These are phyloP conservation scores for Gopherus evgoodei DNA, from an alignment of 2,113 vertebrate species.

Conservation along the genomic window DNA sequence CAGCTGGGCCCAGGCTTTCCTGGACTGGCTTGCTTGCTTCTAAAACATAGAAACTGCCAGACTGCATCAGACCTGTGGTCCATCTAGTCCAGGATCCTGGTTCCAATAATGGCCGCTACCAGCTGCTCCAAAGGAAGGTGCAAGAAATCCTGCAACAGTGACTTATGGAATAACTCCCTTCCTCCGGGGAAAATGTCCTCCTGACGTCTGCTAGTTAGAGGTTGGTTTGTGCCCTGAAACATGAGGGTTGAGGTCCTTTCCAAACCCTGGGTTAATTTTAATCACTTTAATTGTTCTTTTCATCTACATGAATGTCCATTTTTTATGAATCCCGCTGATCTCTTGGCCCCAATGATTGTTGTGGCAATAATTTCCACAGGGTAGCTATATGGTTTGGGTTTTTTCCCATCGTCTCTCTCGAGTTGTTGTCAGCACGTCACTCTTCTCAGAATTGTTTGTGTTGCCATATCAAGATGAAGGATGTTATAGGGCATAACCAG, in stretches of 20 bases:
- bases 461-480: too few species aligned
- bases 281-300: background rate
- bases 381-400: background rate
- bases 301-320: background rate
- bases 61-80: background rate
- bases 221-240: too few species aligned
- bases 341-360: background rate
- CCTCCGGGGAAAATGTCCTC: background rate
- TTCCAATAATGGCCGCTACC: background rate
- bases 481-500: too few species aligned
- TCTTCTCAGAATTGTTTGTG: background rate
- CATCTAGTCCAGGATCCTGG: background rate
- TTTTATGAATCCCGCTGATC: background rate
- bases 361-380: background rate
- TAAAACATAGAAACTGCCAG: background rate
- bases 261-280: background rate
- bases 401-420: background rate
- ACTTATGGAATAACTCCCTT: background rate
- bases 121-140: background rate
- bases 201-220: background rate
- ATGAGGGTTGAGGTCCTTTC: background rate
- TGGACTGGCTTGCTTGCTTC: background rate
- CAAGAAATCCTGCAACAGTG: background rate
- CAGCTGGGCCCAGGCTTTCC: background rate
- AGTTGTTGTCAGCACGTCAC: background rate